Evolutionary conservation across 2,113 vertebrate species (phyloP).

Genomic region (Embiotoca jacksoni): DNA sequence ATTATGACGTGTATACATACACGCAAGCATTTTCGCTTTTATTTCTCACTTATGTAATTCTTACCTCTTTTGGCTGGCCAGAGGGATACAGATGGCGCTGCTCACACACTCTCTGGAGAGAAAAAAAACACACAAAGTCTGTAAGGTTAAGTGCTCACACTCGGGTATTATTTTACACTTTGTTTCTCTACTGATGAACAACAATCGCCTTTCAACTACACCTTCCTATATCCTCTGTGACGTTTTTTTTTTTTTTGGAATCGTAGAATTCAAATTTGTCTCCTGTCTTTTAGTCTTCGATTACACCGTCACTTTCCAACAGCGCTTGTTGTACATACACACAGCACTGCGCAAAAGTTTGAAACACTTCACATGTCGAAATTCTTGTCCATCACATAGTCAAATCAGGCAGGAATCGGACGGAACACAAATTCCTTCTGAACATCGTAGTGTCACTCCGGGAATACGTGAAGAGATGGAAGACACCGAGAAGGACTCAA

Average conservation of each 20-base stretch:
- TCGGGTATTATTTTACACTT: background rate
- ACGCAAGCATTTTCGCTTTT: background rate
- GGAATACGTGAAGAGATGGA: too few relatives aligned
- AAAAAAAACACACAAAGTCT: slow-evolving; percentile 17
- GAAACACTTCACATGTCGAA: background rate
- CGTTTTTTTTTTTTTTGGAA: too few relatives aligned
- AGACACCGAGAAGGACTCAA: too few relatives aligned
- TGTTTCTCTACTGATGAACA: background rate
- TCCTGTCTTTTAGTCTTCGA: background rate
- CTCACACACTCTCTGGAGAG: slow-evolving; percentile 90
- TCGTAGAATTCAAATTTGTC: too few relatives aligned
- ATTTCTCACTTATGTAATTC: background rate
- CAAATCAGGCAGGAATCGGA: too few relatives aligned
- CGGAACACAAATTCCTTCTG: background rate
- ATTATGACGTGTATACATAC: background rate
- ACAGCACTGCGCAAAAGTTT: background rate
- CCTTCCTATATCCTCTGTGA: too few relatives aligned
- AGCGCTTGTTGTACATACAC: background rate
- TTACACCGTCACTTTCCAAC: background rate
- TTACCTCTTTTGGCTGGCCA: slow-evolving; percentile 98
- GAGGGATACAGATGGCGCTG: slow-evolving; percentile 92
- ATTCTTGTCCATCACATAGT: too few relatives aligned
- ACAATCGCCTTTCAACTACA: too few relatives aligned
- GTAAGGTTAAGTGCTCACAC: background rate
- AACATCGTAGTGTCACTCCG: background rate